Evolutionary conservation across 2,888 invertebrate species (phyloP).

Genomic region (Meghimatium bilineatum): DNA sequence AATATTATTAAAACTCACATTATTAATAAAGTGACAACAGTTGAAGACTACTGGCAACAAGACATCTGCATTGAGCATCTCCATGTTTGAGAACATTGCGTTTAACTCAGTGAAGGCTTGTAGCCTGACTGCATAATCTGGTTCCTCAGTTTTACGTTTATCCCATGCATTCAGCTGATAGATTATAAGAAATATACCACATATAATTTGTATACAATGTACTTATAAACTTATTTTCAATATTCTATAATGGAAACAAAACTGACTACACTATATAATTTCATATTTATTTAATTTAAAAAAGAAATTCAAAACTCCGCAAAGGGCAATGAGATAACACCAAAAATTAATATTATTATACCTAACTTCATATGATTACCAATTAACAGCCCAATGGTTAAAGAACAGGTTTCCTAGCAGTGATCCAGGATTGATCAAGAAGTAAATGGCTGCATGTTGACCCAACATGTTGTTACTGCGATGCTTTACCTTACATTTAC

Average conservation of each 20-base stretch:
- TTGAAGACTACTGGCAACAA: slow-evolving; percentile 85
- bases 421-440: too few species aligned
- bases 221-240: background rate
- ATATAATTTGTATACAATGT: background rate
- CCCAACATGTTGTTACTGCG: too few species aligned
- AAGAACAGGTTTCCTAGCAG: too few species aligned
- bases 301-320: background rate
- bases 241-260: too few species aligned
- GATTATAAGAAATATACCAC: background rate
- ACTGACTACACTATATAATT: background rate
- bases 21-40: slow-evolving; percentile 86
- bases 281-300: background rate
- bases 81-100: slow-evolving; percentile 77
- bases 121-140: slow-evolving; percentile 90
- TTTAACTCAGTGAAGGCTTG: slow-evolving; percentile 86
- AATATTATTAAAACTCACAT: slow-evolving; percentile 74
- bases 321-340: background rate
- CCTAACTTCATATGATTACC: too few species aligned
- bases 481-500: too few species aligned
- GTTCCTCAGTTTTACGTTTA: slow-evolving; percentile 92
- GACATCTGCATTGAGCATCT: slow-evolving; percentile 84
- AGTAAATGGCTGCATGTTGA: too few species aligned
- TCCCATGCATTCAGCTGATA: slow-evolving; percentile 90
- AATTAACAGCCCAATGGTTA: too few species aligned
- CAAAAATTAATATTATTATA: background rate